Evolutionary conservation across 2,888 invertebrate species (phyloP), one percentile per base, ranked within the genome.

Genomic region (Lasiommata megera): DNA sequence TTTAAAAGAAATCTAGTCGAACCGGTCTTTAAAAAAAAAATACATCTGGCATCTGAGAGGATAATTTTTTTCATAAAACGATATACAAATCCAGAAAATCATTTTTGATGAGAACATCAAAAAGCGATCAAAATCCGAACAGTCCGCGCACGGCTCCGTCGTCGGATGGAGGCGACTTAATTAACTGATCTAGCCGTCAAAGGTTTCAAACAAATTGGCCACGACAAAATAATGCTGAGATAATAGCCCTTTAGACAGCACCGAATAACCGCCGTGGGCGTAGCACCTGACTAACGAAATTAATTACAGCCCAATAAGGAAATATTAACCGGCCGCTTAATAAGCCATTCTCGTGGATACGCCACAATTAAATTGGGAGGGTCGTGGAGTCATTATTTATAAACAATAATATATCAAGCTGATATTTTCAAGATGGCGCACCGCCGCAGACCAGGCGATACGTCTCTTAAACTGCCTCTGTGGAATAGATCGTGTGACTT

Each of bases 371-470:
- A 90, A 90, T 88, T 86, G 80, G 81, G 83, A 88, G 88, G 88
- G 88, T 82, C 81, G 78, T 73, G 63, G 72, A 79, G 82, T 80
- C 84, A 88, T 89, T 88, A 88, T 87, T 89, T 88, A 88, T 84
- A 88, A 89, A 89, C 88, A 89, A 88, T 89, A 89, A 89, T 90
- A 90, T 90, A 89, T 90, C 89, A 90, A 84, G 79, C 76, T 80
- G 87, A 88, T 89, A 84, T 86, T 84, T 87, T 80, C 88, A 89
- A 89, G 88, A 90, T 89, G 90, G 84, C 77, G 86, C 77, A 66
- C 66, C 66, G 72, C 86, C 85, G 80, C 85, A 82, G 68, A 72
- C 69, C 71, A 66, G 69, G 71, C 78, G 67, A 79, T 82, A 79
- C 77, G 72, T 81, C 79, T 76, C 74, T 63, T 59, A 64, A 61